phyloP scores from a whole-genome alignment of 2,888 invertebrate genomes.

The Drosophila suboccidentalis region DNA sequence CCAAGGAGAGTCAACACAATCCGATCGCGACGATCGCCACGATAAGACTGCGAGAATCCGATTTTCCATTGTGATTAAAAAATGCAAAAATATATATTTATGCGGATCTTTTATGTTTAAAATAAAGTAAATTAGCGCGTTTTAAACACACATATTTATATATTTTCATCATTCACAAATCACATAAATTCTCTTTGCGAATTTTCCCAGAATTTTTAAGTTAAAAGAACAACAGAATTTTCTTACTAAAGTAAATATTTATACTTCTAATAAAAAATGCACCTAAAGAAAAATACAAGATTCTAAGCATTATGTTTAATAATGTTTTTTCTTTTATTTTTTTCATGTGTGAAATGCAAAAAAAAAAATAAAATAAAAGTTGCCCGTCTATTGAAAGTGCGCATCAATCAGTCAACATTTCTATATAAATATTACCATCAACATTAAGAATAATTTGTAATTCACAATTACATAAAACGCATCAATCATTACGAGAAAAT shows the following conservation, averaged over 20 bases:
- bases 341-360: not conserved
- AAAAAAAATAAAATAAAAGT: conserved; percentile 37
- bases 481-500: conserved; percentile 45
- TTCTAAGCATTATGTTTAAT: no score
- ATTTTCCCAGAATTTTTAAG: no score
- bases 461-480: conserved; percentile 37
- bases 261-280: no score
- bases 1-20: conserved; percentile 49
- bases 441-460: conserved; percentile 23
- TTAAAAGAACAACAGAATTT: no score
- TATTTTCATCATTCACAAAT: no score
- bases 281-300: no score
- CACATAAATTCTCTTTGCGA: no score
- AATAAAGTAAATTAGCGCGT: conserved; percentile 75
- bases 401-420: conserved; percentile 13
- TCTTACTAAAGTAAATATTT: no score
- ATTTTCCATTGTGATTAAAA: conserved; percentile 61
- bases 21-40: conserved; percentile 69
- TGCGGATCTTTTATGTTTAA: conserved; percentile 70
- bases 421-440: no score
- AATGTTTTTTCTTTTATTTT: no score
- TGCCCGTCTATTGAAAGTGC: no score
- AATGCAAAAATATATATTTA: conserved; percentile 58
- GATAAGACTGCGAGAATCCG: conserved; percentile 69
- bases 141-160: no score